Conservation (phyloP, 2,888 invertebrate species). For the Acleris holmiana region DNA sequence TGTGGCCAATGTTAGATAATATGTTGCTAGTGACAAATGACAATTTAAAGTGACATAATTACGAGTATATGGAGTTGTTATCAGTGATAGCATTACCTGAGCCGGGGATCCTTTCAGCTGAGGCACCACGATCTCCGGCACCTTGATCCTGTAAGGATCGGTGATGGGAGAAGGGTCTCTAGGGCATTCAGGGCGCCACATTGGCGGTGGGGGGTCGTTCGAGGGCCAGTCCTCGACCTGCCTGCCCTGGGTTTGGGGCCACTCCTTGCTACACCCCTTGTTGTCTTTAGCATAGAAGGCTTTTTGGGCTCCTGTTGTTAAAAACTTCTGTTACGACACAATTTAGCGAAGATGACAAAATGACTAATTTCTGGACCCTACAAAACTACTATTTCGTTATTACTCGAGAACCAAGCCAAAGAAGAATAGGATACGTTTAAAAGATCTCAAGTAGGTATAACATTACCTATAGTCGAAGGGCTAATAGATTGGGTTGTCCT, state of each 20-base stretch:
- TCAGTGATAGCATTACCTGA: conserved; percentile 58
- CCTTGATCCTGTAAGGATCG: conserved; percentile 75
- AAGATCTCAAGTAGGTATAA: too few relatives aligned
- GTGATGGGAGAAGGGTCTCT: conserved; percentile 64
- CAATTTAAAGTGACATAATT: too few relatives aligned
- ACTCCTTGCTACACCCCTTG: conserved; percentile 56
- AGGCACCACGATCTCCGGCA: conserved; percentile 69
- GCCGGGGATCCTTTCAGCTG: conserved; percentile 68
- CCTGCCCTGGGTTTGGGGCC: conserved; percentile 59
- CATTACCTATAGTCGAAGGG: too few relatives aligned
- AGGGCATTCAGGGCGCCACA: conserved; percentile 65
- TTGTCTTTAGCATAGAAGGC: conserved; percentile 56
- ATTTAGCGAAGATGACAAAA: not conserved
- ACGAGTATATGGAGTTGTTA: too few relatives aligned
- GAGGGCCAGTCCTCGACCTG: conserved; percentile 69
- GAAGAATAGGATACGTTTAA: too few relatives aligned
- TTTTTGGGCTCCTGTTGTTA: not conserved
- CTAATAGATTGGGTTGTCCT: too few relatives aligned
- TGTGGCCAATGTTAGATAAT: too few relatives aligned
- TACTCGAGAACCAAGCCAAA: too few relatives aligned
- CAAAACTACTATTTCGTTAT: too few relatives aligned
- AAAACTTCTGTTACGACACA: not conserved
- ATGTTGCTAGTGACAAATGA: too few relatives aligned
- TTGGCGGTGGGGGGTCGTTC: conserved; percentile 48
- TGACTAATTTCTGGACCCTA: too few relatives aligned